Evolutionary conservation across 2,888 invertebrate genomes (phyloP), one percentile per base, ranked within the genome.

Genomic region (Octodonta nipae): DNA sequence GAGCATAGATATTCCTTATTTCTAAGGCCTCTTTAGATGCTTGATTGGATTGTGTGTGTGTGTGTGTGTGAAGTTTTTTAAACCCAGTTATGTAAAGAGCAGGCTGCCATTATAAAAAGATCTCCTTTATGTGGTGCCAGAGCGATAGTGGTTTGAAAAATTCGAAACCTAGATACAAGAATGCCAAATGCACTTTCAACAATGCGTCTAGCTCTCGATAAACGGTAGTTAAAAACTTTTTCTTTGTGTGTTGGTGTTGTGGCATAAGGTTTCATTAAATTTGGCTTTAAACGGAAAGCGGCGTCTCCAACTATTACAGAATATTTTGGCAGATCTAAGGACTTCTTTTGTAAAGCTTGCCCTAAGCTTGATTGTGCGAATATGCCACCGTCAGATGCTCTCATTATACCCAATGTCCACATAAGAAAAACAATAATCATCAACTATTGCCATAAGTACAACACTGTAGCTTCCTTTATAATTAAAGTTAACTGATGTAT

Each of bases 141-240:
- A 8, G 26, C 7, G 10, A 42, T 35, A 11, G 30, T 27, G 34
- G 39, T 42, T 22, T 40, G 28, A 32, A 45, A 44, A 16, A 46
- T 35, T 28, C 44, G 33, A 37, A 47, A 47, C 32, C 37, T 39
- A 3, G 37, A 28, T n/a, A 38, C 36, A 14, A 45, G 20, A 12
- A 46, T 39, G 4, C 45, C 44, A 33, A 46, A 46, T 4, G 38
- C 42, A 33, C 46, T 49, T 37, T 49, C 45, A 6, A 39, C 36
- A 28, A 45, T 33, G 28, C 45, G 35, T 33, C 44, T 34, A 14
- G 41, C 41, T 15, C 45, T 32, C 8, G 38, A 41, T 26, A 46
- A 29, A 14, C 48, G 15, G 27, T 45, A 43, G 30, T 42, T 46
- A 28, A 40, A 46, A 26, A 44, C 32, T 28, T 40, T 40, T 28